phyloP scores from a whole-genome alignment of 2,113 vertebrate genomes.

The Vireo altiloquus region DNA sequence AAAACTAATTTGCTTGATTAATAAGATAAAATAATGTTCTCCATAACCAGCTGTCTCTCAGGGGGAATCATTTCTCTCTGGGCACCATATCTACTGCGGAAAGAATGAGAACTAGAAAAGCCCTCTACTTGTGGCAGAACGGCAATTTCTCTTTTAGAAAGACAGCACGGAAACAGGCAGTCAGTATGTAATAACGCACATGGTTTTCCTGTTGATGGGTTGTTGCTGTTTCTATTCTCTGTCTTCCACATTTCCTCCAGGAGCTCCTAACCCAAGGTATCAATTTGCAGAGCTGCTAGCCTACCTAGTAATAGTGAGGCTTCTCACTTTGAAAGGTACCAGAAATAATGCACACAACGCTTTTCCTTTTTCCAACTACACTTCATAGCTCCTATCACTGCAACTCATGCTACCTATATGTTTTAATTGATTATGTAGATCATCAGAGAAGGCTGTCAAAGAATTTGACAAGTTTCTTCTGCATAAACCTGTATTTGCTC shows the following conservation, averaged over 20 bases:
- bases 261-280: background rate
- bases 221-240: background rate
- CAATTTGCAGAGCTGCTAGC: background rate
- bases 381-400: background rate
- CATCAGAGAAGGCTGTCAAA: background rate
- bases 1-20: slow-evolving; percentile 18
- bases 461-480: background rate
- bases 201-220: background rate
- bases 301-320: background rate
- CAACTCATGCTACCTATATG: background rate
- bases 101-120: background rate
- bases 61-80: background rate
- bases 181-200: background rate
- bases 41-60: background rate
- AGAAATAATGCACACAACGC: background rate
- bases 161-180: background rate
- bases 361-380: background rate
- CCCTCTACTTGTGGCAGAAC: background rate
- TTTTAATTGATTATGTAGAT: background rate
- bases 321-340: background rate
- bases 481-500: background rate
- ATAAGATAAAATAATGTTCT: background rate
- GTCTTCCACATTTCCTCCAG: background rate
- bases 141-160: background rate
- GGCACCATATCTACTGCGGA: background rate